A percentile compares a stretch with the other conserved stretches of the same genome.
Evolutionary conservation across 2,888 invertebrate species (phyloP).

Genomic region (Bursaphelenchus okinawaensis): DNA sequence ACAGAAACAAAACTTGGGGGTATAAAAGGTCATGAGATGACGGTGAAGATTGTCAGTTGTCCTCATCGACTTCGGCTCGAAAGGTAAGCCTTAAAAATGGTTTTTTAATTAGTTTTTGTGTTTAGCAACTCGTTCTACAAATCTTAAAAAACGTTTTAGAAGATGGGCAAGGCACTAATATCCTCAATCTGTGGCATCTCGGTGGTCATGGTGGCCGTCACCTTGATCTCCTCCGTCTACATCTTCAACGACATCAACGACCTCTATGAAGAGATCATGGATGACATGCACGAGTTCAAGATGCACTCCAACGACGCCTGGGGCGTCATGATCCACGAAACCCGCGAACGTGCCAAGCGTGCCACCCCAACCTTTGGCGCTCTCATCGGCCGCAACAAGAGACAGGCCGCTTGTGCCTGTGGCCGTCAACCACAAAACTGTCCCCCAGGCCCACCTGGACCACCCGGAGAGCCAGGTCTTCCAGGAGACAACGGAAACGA

Average conservation of each 20-base stretch:
- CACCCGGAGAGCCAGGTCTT: conserved; percentile 29
- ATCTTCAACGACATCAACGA: conserved; percentile 35
- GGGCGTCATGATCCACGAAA: conserved; percentile 30
- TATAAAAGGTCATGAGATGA: background rate
- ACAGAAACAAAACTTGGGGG: too few species aligned
- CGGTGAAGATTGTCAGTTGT: background rate
- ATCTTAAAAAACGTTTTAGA: background rate
- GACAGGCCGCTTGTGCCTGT: conserved; percentile 30
- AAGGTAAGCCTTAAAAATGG: background rate
- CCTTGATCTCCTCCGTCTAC: background rate
- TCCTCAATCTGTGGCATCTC: background rate
- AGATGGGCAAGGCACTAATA: background rate
- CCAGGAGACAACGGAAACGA: conserved; percentile 37
- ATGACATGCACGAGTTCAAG: conserved; percentile 32
- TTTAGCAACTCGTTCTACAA: background rate
- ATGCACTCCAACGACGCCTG: conserved; percentile 30
- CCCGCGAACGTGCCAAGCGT: conserved; percentile 21
- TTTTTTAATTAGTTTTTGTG: background rate
- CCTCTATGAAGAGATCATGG: conserved; percentile 32
- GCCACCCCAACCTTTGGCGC: conserved; percentile 15
- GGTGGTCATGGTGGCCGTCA: background rate
- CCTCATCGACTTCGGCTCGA: background rate
- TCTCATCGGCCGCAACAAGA: conserved; percentile 31
- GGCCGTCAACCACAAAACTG: conserved; percentile 27
- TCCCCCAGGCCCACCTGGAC: conserved; percentile 46